A percentile compares a stretch with the other conserved stretches of the same genome.
phyloP scores from a whole-genome alignment of 2,888 invertebrate genomes.

The Callosobruchus maculatus region DNA sequence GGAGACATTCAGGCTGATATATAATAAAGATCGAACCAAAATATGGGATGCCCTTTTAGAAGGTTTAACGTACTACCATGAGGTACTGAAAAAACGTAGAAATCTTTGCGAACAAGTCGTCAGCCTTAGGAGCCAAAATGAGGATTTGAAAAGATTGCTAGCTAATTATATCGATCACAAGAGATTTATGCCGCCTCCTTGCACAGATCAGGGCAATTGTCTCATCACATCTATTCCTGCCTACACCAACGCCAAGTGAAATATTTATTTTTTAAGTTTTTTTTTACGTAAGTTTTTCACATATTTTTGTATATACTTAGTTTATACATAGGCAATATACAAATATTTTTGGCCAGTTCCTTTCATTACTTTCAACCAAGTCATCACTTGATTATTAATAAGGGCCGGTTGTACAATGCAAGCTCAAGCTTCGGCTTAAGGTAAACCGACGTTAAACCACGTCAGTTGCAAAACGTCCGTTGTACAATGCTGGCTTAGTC shows the following conservation, averaged over 20 bases:
- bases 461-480: too few relatives aligned
- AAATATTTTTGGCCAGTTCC: too few relatives aligned
- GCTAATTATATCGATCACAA: conserved; percentile 53
- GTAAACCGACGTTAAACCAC: too few relatives aligned
- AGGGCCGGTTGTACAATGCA: too few relatives aligned
- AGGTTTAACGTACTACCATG: conserved; percentile 63
- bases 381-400: too few relatives aligned
- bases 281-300: too few relatives aligned
- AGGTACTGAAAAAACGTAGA: conserved; percentile 65
- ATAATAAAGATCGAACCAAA: conserved; percentile 59
- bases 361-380: too few relatives aligned
- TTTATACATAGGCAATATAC: too few relatives aligned
- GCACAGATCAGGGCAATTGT: conserved; percentile 16
- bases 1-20: conserved; percentile 60
- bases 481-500: too few relatives aligned
- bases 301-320: too few relatives aligned
- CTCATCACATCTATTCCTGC: not conserved
- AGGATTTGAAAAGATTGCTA: conserved; percentile 64
- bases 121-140: conserved; percentile 62
- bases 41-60: conserved; percentile 68
- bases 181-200: conserved; percentile 28
- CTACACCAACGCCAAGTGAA: not conserved
- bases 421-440: too few relatives aligned
- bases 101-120: conserved; percentile 64
- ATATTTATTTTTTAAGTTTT: too few relatives aligned